Base-by-base conservation (phyloP, 37 sponge, comb jelly and placozoan genomes). In the Dysidea cf. avara region DNA sequence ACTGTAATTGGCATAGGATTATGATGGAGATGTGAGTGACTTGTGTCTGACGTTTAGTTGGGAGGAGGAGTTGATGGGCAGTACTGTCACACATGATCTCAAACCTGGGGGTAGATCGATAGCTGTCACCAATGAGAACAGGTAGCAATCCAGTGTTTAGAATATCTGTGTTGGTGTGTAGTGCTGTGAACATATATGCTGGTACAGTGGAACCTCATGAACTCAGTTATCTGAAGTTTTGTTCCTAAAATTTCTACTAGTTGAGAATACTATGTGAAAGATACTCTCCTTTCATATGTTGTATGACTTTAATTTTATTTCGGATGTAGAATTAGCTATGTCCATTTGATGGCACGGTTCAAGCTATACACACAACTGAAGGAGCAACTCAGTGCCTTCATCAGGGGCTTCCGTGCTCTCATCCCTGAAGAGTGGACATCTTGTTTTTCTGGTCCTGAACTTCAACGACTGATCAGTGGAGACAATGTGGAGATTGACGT, bases 381-480 rank as follows among this genome's bases (percentile, higher is more conserved):
- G 78, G 77, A 90, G 32, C 99, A 99, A 68, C 85, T 81, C 2
- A 28, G 26, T 11, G 88, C 93, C 12, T 99, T 99, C 71, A 55
- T 83, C 55, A 75, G 54, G 50, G 99, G 99, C 17, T 99, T 99
- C 56, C 90, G 86, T 16, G 81, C 86, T 3, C 53, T 99, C 34
- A 79, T 99, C 3, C 37, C 76, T 35, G 85, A 61, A 22, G 76
- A 70, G 18, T 95, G 93, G 91, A 56, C 92, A 29, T 34, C 74
- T 7, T 78, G 80, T 54, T 99, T 99, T 61, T 90, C 94, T 24
- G 74, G 88, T 18, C 80, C 81, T 14, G 99, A 99, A 46, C 75
- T 99, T 4, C 99, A 99, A 56, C 71, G 75, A 16, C 74, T 99
- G 29, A 92, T 99, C 52, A 90, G 96, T 21, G 99, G 99, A 20